These are phyloP conservation scores for Hyposoter didymator DNA, from an alignment of 2,888 invertebrate genomes.

Conservation along the genomic window DNA sequence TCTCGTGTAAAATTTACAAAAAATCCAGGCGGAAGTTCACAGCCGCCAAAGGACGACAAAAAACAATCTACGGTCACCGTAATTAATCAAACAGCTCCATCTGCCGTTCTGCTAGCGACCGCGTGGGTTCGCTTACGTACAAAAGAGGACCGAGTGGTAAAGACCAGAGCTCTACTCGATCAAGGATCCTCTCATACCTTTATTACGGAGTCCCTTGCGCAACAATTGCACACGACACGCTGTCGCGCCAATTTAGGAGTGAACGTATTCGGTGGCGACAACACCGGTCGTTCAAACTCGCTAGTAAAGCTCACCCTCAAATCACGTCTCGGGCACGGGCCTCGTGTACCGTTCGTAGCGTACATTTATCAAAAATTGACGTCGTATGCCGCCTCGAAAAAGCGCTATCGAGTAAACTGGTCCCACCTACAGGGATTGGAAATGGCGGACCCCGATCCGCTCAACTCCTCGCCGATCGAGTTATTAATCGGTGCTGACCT, in stretches of 20 bases:
- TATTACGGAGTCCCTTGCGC: too few relatives aligned
- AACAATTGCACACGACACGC: too few relatives aligned
- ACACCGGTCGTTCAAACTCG: too few relatives aligned
- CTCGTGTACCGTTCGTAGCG: too few relatives aligned
- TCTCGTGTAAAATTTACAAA: too few relatives aligned
- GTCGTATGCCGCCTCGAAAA: not conserved
- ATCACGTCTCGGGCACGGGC: too few relatives aligned
- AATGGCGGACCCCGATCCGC: constrained; percentile 3
- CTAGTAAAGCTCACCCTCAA: too few relatives aligned
- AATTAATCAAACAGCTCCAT: not conserved
- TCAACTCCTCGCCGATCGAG: constrained; percentile 40
- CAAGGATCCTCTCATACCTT: constrained; percentile 60
- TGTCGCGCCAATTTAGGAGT: too few relatives aligned
- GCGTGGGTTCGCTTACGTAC: constrained; percentile 21
- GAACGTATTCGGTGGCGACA: too few relatives aligned
- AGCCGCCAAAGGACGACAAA: too few relatives aligned
- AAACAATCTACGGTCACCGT: too few relatives aligned
- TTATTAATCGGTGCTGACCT: constrained; percentile 56
- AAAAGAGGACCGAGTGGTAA: not conserved
- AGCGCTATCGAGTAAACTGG: not conserved
- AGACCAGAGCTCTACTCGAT: constrained; percentile 51
- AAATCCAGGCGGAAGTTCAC: too few relatives aligned
- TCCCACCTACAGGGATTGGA: not conserved
- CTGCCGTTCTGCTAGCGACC: constrained; percentile 29
- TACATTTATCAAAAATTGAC: not conserved